Evolutionary conservation across 2,888 invertebrate genomes (phyloP), one percentile per base, ranked within the genome.

Genomic region (Apotomis betuletana): DNA sequence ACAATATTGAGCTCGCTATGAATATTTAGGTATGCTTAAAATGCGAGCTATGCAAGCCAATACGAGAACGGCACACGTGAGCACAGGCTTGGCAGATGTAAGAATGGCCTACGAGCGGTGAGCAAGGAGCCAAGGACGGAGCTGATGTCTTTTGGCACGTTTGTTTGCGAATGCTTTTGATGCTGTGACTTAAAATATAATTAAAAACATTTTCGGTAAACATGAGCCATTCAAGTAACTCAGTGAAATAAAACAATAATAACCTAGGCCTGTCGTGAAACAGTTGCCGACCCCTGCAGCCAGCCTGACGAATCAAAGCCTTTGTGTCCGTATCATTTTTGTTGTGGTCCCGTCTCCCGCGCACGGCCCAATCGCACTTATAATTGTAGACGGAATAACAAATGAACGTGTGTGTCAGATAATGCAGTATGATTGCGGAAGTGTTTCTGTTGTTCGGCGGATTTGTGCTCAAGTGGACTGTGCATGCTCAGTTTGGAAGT

Each of bases 401-500:
- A 67, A 70, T 67, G 71, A 3, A 61, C 10, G 67, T 12, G 38
- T 49, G 51, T 13, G 36, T 59, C 5, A 41, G 52, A 74, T 64
- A 69, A 68, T 74, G 51, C 68, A 60, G 69, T 36, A 74, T 68
- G 68, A 61, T 71, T 63, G 58, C 78, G 77, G 77, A 75, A 75
- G 76, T 83, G 72, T 77, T 74, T 73, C 76, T 83, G 77, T 77
- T 85, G 69, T 77, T 88, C 62, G 83, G 79, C 77, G 76, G 89
- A 75, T 84, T 83, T 80, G 75, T 84, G 78, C 81, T 87, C 69
- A 78, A 84, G 75, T 87, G 89, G 86, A 85, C 79, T 74, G 89
- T 85, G 67, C 80, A 83, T 69, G 92, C 90, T 69, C 91, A 93
- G 75, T 93, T 93, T 85, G 92, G 92, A 70, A 90, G 92, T 93